phyloP scores from a whole-genome alignment of 1,140 invertebrate genomes.

The Drosophila tani region DNA sequence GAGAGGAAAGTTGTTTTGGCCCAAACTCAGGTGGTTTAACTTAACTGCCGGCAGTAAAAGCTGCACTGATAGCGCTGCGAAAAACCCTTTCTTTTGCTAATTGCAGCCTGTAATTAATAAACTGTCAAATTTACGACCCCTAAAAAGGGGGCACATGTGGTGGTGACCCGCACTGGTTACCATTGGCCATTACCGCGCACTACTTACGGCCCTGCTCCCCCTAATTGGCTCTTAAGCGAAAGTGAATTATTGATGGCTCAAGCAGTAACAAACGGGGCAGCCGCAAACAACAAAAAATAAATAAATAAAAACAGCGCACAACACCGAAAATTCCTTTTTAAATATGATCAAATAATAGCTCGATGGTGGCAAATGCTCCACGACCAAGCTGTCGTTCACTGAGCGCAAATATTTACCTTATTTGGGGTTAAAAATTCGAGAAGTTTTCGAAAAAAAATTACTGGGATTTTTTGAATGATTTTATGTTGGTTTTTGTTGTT shows the following conservation, averaged over 20 bases:
- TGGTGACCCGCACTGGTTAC: constrained; percentile 29
- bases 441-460: no score
- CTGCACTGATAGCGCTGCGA: constrained; percentile 30
- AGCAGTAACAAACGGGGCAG: constrained; percentile 31
- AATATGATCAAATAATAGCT: constrained; percentile 79
- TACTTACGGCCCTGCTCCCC: constrained; percentile 14
- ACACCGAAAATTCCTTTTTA: constrained; percentile 76
- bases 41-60: constrained; percentile 18
- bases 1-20: constrained; percentile 6
- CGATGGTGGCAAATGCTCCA: constrained; percentile 40
- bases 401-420: neutral
- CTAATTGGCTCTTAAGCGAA: constrained; percentile 75
- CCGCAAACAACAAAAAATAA: neutral
- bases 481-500: no score
- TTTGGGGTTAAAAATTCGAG: no score
- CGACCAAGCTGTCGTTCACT: constrained; percentile 59
- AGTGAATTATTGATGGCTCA: constrained; percentile 81
- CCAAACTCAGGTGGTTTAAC: constrained; percentile 25
- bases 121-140: constrained; percentile 69
- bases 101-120: constrained; percentile 67
- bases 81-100: constrained; percentile 16
- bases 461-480: neutral
- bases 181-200: constrained; percentile 13
- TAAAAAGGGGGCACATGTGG: constrained; percentile 52
- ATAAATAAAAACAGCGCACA: constrained; percentile 5